Evolutionary conservation across 2,888 invertebrate genomes (phyloP), one percentile per base, ranked within the genome.

Genomic region (Brenthis ino): DNA sequence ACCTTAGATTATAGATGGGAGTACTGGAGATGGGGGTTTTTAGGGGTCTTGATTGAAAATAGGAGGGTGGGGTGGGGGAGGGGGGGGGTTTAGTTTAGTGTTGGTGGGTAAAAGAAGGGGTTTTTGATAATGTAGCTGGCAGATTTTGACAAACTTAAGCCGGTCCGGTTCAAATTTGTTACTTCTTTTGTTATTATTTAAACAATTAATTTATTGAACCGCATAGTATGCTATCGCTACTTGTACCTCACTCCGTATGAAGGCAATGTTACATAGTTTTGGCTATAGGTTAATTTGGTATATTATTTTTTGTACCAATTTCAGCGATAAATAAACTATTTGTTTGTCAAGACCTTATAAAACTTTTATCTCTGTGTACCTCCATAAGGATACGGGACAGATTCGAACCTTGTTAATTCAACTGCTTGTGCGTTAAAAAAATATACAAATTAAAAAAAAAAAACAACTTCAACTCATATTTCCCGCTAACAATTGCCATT

Each of bases 1-100:
- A 70, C 81, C 85, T 60, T 69, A 69, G 67, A 64, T 61, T 69
- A 64, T 67, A 74, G 63, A 67, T 77, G 51, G 16, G 61, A 20
- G 11, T 53, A 8, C 13, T 63, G 53, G 63, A 53, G 63, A 63
- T 37, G 53, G 53, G 48, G 43, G 8, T 24, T 33, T 8, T 20
- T 14, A 16, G 53, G 33, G 50, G 16, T 13, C n/a, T 51, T n/a
- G n/a, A 6, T 4, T 14, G n/a, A 5, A 16, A 16, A 28, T 28
- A 28, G 4, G 28, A 28, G 4, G 24, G 24, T 6, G 20, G 6
- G 24, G 4, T 13, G 20, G 0, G 6, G 6, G 37, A 6, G 33
- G 11, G 24, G 12, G 13, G 12, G 24, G 8, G 16, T 11, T 37
- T 5, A 37, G 37, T 5, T 3, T 33, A n/a, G 33, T n/a, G 24